A percentile compares a stretch with the other conserved stretches of the same genome.
These are phyloP conservation scores for Troides helena DNA, from an alignment of 2,888 invertebrate species.

Conservation along the genomic window DNA sequence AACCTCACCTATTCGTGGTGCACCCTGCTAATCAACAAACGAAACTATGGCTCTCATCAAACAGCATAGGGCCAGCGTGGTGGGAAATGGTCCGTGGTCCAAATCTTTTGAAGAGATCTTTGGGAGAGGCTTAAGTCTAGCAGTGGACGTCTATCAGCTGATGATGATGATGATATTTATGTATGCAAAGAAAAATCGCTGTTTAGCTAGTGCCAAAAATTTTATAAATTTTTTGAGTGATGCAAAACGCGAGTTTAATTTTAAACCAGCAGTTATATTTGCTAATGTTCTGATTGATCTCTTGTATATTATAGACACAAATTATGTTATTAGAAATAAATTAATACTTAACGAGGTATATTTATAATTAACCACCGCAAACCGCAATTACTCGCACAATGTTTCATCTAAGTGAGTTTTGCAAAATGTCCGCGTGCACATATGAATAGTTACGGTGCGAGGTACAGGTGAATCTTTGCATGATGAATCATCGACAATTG, in stretches of 20 bases:
- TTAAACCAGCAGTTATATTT: too few species aligned
- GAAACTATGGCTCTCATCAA: too few species aligned
- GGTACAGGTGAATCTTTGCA: slow-evolving; percentile 37
- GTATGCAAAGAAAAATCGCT: neutral
- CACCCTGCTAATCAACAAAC: too few species aligned
- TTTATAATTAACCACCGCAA: neutral
- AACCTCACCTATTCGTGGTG: too few species aligned
- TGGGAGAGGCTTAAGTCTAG: too few species aligned
- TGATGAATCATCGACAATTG: slow-evolving; percentile 37
- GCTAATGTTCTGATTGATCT: too few species aligned
- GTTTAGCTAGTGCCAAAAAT: neutral
- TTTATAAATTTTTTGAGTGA: too few species aligned
- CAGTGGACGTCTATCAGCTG: too few species aligned
- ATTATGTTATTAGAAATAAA: neutral
- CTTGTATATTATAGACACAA: too few species aligned
- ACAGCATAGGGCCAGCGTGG: too few species aligned
- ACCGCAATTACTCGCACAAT: neutral
- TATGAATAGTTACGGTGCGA: slow-evolving; percentile 24
- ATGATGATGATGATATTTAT: neutral
- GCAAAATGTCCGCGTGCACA: slow-evolving; percentile 24
- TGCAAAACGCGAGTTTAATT: neutral
- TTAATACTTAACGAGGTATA: neutral
- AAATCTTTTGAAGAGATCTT: too few species aligned
- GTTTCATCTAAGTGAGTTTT: neutral
- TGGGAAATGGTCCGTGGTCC: too few species aligned